Conservation (phyloP, 2,797 vertebrate genomes). For the Syncerus caffer region DNA sequence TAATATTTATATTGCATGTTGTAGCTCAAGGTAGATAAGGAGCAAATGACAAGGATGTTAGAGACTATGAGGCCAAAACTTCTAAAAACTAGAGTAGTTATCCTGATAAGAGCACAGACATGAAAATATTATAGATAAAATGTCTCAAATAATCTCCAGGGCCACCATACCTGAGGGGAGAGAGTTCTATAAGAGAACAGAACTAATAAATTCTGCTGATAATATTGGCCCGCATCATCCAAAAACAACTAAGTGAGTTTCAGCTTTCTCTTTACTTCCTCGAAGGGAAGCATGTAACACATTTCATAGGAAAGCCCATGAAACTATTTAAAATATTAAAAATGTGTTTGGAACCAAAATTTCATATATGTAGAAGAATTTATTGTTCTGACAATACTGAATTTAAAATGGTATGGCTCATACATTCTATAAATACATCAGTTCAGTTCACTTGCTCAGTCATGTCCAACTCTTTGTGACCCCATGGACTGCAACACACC, state of each 20-base stretch:
- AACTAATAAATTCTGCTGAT: slow-evolving; percentile 23
- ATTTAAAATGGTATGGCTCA: slow-evolving; percentile 1
- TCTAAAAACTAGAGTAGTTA: not conserved
- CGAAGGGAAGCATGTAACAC: not conserved
- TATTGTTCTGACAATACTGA: not conserved
- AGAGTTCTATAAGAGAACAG: not conserved
- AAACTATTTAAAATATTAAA: slow-evolving; percentile 1
- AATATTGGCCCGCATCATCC: not conserved
- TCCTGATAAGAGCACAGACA: not conserved
- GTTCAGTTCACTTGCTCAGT: not conserved
- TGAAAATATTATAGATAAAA: not conserved
- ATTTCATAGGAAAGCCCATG: not conserved
- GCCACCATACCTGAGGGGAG: not conserved
- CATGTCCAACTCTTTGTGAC: not conserved
- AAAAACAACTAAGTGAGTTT: not conserved
- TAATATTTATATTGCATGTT: not conserved
- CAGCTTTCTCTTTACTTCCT: slow-evolving; percentile 1
- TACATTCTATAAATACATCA: not conserved
- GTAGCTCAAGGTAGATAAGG: not conserved
- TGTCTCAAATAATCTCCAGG: not conserved
- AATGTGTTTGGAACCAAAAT: not conserved
- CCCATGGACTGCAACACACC: not conserved
- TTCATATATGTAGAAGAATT: not conserved
- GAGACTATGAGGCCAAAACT: slow-evolving; percentile 3
- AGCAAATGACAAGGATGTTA: not conserved